phyloP scores from a whole-genome alignment of 2,113 vertebrate species.

The Larimichthys polyactis region DNA sequence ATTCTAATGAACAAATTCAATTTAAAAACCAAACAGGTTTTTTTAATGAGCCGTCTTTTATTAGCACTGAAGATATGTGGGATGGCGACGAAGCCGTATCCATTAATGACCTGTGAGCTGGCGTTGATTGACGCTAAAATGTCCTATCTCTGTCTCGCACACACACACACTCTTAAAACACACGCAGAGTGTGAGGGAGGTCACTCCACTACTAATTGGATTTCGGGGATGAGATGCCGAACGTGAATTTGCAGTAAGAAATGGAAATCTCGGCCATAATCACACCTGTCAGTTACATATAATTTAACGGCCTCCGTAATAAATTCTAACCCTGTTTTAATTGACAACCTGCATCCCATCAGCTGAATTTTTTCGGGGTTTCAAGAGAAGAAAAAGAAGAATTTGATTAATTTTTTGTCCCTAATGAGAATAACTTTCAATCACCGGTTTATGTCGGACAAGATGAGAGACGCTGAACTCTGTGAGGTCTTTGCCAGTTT shows the following conservation, averaged over 20 bases:
- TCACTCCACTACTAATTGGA: constrained; percentile 63
- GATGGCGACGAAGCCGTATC: not conserved
- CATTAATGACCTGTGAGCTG: constrained; percentile 33
- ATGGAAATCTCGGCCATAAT: constrained; percentile 50
- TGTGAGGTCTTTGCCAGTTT: constrained; percentile 30
- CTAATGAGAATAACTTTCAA: constrained; percentile 67
- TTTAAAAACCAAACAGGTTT: not conserved
- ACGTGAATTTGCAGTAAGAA: constrained; percentile 46
- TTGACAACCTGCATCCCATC: constrained; percentile 65
- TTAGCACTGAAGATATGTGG: constrained; percentile 8
- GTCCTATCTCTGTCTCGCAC: not conserved
- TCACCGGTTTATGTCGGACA: constrained; percentile 17
- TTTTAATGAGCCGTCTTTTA: constrained; percentile 13
- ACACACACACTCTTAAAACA: constrained; percentile 1
- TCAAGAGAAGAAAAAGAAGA: constrained; percentile 41
- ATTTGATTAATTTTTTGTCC: constrained; percentile 42
- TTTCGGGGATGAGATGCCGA: constrained; percentile 52
- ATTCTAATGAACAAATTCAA: not conserved
- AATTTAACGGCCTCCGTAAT: constrained; percentile 55
- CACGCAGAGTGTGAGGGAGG: constrained; percentile 1
- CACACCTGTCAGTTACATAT: constrained; percentile 59
- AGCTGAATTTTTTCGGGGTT: constrained; percentile 69
- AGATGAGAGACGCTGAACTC: constrained; percentile 22
- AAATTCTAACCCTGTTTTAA: constrained; percentile 58
- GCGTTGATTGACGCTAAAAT: constrained; percentile 43